Conservation (phyloP, 2,797 vertebrate species). For the Lepus oiostolus region DNA sequence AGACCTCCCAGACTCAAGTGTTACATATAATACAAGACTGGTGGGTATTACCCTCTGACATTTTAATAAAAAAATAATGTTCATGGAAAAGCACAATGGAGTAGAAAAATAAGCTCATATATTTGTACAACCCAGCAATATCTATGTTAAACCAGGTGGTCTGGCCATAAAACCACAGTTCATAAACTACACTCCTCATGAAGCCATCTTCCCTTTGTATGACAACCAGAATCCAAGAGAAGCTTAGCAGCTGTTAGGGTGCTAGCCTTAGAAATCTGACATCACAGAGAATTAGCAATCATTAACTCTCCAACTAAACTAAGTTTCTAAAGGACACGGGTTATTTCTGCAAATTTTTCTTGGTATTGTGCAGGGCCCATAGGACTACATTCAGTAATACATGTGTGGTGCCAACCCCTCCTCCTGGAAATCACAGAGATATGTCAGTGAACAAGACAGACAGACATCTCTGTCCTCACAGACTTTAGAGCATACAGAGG, state of each 20-base stretch:
- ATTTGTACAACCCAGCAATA: neutral
- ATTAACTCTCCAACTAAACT: neutral
- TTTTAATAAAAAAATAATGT: slow-evolving; percentile 39
- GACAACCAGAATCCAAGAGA: neutral
- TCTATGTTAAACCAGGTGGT: neutral
- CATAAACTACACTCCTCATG: neutral
- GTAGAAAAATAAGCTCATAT: neutral
- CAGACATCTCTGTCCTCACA: neutral
- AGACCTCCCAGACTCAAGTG: neutral
- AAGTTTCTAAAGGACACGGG: neutral
- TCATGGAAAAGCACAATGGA: slow-evolving; percentile 18
- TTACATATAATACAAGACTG: neutral
- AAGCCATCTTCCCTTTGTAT: neutral
- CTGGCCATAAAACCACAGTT: neutral
- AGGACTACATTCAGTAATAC: neutral
- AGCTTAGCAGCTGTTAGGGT: neutral
- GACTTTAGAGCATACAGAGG: neutral
- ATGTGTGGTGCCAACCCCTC: neutral
- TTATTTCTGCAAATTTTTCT: slow-evolving; percentile 8
- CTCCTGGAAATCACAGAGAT: neutral
- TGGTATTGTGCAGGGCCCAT: neutral
- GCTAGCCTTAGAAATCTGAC: slow-evolving; percentile 21
- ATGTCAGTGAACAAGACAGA: neutral
- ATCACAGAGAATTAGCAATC: neutral
- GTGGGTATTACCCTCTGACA: neutral